Evolutionary conservation across 2,888 invertebrate species (phyloP), one percentile per base, ranked within the genome.

Genomic region (Pheosia gnoma): DNA sequence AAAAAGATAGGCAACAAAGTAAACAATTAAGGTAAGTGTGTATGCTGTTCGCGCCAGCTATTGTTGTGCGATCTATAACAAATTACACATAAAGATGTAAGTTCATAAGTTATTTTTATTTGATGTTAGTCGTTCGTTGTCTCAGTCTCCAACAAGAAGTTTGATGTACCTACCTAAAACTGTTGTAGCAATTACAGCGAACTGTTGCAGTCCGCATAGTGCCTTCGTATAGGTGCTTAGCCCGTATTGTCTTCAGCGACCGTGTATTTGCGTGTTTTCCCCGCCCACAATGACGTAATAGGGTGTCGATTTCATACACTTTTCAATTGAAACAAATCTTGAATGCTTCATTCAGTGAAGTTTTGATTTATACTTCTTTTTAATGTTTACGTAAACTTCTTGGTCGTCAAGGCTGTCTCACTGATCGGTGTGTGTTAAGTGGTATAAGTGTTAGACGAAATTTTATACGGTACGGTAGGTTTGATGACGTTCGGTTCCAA

Each of bases 341-440:
- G 47, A 5, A 4, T 3, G 9, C 25, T 25, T 51, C 51, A 51
- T 7, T 25, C 51, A 25, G 8, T 52, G 3, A 10, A 38, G 9
- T 49, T 58, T 51, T 53, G 13, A 58, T 59, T 49, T 10, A 11
- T 5, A 47, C n/a, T n/a, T 47, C 47, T 54, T 5, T 64, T 54
- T 57, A 63, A 67, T 62, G 63, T 52, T 63, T 75, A 67, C 67
- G 70, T 71, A 66, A 71, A 67, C 65, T 66, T 75, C 64, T 72
- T 68, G 63, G 61, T 67, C 66, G 60, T 58, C 59, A 68, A 63
- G 71, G 62, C 72, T 74, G 84, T 86, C 87, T 87, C 86, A 87
- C 85, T 84, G 86, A 71, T 84, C 81, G 78, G 74, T 79, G 65
- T 70, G 69, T 79, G 69, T 69, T 67, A 66, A 57, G 67, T 70